A percentile compares a stretch with the other conserved stretches of the same genome.
These are phyloP conservation scores for Thymelicus sylvestris DNA, from an alignment of 2,888 invertebrate genomes.

Conservation along the genomic window DNA sequence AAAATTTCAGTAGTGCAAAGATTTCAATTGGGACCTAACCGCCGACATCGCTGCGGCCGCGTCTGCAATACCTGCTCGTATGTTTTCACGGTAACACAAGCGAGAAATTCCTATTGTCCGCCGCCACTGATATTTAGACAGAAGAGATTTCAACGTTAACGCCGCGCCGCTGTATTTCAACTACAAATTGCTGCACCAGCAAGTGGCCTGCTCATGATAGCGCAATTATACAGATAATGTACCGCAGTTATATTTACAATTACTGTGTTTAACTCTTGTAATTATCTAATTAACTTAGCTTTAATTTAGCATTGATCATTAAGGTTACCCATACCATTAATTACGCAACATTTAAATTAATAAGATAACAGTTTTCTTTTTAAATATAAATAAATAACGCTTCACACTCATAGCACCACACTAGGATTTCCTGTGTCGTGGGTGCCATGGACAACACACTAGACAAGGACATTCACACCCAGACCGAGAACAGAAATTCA, in stretches of 20 bases:
- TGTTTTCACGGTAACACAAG: constrained; percentile 8
- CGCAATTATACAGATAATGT: constrained; percentile 1
- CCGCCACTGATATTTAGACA: constrained; percentile 17
- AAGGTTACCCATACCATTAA: too few species aligned
- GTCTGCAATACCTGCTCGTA: background rate
- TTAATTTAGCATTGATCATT: too few species aligned
- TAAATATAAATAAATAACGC: too few species aligned
- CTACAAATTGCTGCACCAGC: constrained; percentile 26
- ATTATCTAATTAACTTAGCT: too few species aligned
- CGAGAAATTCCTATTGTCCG: constrained; percentile 29
- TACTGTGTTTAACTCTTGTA: background rate
- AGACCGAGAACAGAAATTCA: too few species aligned
- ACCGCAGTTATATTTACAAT: background rate
- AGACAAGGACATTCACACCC: too few species aligned
- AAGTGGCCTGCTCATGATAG: constrained; percentile 22
- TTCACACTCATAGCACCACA: too few species aligned
- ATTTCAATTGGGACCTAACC: background rate
- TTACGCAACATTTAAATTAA: too few species aligned
- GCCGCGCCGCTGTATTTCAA: constrained; percentile 23
- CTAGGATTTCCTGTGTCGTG: too few species aligned
- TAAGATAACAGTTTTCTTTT: too few species aligned
- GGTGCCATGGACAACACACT: too few species aligned
- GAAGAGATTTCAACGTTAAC: constrained; percentile 29
- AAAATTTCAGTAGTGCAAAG: too few species aligned
- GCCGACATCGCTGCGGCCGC: background rate